Evolutionary conservation across 2,888 invertebrate species (phyloP).

Genomic region (Xanthorhoe spadicearia): DNA sequence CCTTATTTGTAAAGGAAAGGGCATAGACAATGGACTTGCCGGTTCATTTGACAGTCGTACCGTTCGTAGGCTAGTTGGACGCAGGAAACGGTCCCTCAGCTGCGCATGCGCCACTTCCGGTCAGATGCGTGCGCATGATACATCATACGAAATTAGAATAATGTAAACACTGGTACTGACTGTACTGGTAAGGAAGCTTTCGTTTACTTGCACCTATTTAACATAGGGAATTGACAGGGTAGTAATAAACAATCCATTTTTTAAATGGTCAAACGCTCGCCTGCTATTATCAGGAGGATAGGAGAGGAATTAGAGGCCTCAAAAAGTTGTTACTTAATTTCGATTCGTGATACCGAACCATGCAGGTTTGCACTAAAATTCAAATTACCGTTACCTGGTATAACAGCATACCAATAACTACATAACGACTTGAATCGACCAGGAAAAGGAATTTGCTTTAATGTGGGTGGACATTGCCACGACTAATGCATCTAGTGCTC

Average conservation of each 20-base stretch:
- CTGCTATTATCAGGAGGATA: too few species aligned
- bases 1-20: slow-evolving; percentile 64
- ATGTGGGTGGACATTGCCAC: slow-evolving; percentile 42
- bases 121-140: slow-evolving; percentile 72
- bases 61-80: slow-evolving; percentile 63
- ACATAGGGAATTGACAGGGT: background rate
- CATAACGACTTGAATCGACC: slow-evolving; percentile 25
- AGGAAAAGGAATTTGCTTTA: slow-evolving; percentile 36
- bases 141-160: slow-evolving; percentile 63
- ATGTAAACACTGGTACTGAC: slow-evolving; percentile 47
- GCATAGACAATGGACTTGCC: slow-evolving; percentile 69
- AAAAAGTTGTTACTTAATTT: too few species aligned
- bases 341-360: too few species aligned
- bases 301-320: too few species aligned
- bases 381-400: slow-evolving; percentile 13
- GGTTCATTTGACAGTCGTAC: slow-evolving; percentile 70
- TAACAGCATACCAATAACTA: slow-evolving; percentile 17
- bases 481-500: slow-evolving; percentile 6
- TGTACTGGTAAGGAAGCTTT: slow-evolving; percentile 14
- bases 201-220: slow-evolving; percentile 14
- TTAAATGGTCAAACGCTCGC: too few species aligned
- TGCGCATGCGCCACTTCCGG: slow-evolving; percentile 73
- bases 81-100: slow-evolving; percentile 69
- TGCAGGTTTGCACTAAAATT: background rate
- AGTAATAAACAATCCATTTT: too few species aligned